Evolutionary conservation across 2,113 vertebrate species (phyloP).

Genomic region (Jaculus jaculus): DNA sequence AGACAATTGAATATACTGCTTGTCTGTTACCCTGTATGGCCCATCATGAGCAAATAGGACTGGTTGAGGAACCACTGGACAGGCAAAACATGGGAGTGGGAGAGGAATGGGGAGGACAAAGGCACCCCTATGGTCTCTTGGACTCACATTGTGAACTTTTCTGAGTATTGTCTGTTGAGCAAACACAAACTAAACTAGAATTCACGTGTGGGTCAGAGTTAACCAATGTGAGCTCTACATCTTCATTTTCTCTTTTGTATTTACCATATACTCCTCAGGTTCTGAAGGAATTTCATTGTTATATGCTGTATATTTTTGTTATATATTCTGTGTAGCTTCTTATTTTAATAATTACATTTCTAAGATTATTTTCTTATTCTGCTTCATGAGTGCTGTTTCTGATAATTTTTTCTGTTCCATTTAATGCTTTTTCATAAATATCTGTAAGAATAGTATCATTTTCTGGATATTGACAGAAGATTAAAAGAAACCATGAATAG

Average conservation of each 20-base stretch:
- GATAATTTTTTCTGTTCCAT: not conserved
- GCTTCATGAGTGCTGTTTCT: not conserved
- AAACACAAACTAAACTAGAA: not conserved
- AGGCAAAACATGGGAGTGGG: not conserved
- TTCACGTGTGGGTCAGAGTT: not conserved
- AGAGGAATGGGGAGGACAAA: accelerated
- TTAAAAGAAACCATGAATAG: not conserved
- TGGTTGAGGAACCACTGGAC: not conserved
- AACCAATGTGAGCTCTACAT: not conserved
- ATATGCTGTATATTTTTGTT: not conserved
- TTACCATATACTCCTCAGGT: not conserved
- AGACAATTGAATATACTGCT: no score
- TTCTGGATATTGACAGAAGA: not conserved
- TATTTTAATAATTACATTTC: constrained; percentile 11
- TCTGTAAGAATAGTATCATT: not conserved
- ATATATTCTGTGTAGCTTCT: not conserved
- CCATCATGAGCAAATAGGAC: no score
- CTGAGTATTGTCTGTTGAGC: not conserved
- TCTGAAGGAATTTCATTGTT: not conserved
- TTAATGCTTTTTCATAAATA: not conserved
- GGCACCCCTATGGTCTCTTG: not conserved
- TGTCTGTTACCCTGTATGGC: no score
- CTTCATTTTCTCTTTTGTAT: not conserved
- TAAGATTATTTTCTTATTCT: constrained; percentile 25
- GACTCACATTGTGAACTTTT: not conserved